Percentiles rank a stretch among this genome's conserved stretches.
Conservation (phyloP, 1,140 invertebrate species). For the Kradibia gibbosae region DNA sequence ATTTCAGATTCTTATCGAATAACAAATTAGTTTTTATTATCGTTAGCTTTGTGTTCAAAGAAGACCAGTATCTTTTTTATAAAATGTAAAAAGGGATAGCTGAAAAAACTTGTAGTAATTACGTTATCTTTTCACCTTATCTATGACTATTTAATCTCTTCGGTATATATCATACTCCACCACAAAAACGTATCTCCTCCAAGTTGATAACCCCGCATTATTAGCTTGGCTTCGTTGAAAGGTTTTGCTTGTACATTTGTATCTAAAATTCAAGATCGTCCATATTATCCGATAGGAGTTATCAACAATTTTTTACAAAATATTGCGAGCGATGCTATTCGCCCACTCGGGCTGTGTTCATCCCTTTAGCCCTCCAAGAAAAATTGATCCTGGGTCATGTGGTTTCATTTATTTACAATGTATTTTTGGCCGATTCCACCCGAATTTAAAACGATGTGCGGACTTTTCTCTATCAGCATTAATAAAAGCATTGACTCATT, state of each 20-base stretch:
- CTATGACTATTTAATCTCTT: slow-evolving; percentile 19
- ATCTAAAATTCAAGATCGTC: background rate
- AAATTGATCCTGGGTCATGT: too few relatives aligned
- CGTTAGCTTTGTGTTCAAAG: background rate
- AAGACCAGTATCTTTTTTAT: slow-evolving; percentile 11
- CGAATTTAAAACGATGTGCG: background rate
- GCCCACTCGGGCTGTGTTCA: too few relatives aligned
- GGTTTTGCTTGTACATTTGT: background rate
- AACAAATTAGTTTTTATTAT: slow-evolving; percentile 23
- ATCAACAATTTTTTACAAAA: background rate
- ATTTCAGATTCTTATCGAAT: background rate
- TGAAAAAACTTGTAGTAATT: slow-evolving; percentile 43
- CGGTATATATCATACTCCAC: slow-evolving; percentile 4
- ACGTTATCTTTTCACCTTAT: slow-evolving; percentile 32
- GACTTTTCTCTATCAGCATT: background rate
- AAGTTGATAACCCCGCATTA: background rate
- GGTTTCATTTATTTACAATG: background rate
- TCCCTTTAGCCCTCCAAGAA: too few relatives aligned
- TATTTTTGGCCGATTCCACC: background rate
- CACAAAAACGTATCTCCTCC: background rate
- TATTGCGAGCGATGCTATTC: background rate
- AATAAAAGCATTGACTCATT: slow-evolving; percentile 10
- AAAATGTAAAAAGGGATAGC: background rate
- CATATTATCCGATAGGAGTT: background rate
- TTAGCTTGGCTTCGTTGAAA: background rate